These are phyloP conservation scores for Tuta absoluta DNA, from an alignment of 2,888 invertebrate species.

Conservation along the genomic window DNA sequence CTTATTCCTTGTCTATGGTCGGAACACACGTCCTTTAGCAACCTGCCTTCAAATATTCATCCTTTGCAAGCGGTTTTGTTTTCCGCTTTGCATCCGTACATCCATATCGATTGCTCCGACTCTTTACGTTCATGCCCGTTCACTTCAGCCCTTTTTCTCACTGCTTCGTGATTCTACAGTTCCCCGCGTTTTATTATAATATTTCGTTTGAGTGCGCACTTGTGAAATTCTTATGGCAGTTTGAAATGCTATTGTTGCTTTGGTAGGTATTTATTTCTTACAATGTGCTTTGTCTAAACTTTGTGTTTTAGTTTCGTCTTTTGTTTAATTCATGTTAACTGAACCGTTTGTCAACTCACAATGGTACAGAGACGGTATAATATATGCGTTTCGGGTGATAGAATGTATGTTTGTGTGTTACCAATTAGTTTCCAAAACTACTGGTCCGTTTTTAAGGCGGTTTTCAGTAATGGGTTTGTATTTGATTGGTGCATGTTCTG, in stretches of 20 bases:
- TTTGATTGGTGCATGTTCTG: too few species aligned
- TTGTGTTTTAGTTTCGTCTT: too few species aligned
- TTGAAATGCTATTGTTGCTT: background rate
- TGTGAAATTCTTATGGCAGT: background rate
- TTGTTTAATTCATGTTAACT: too few species aligned
- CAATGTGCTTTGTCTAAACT: too few species aligned
- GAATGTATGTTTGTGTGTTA: too few species aligned
- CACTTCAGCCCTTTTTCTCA: conserved; percentile 12
- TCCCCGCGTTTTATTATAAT: background rate
- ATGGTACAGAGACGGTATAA: too few species aligned
- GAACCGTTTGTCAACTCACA: too few species aligned
- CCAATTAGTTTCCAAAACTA: too few species aligned
- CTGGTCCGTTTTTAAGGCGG: too few species aligned
- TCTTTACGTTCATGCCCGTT: conserved; percentile 33
- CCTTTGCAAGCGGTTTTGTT: conserved; percentile 50
- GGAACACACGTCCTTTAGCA: conserved; percentile 27
- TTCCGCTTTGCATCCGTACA: conserved; percentile 40
- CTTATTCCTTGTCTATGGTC: background rate
- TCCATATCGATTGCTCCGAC: conserved; percentile 40
- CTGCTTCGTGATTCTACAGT: background rate
- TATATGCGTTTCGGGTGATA: too few species aligned
- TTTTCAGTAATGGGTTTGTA: too few species aligned
- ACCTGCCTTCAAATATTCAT: conserved; percentile 55
- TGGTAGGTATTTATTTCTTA: background rate
- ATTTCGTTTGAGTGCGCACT: background rate